Conservation (phyloP, 2,888 invertebrate genomes). For the Drosophila algonquin region DNA sequence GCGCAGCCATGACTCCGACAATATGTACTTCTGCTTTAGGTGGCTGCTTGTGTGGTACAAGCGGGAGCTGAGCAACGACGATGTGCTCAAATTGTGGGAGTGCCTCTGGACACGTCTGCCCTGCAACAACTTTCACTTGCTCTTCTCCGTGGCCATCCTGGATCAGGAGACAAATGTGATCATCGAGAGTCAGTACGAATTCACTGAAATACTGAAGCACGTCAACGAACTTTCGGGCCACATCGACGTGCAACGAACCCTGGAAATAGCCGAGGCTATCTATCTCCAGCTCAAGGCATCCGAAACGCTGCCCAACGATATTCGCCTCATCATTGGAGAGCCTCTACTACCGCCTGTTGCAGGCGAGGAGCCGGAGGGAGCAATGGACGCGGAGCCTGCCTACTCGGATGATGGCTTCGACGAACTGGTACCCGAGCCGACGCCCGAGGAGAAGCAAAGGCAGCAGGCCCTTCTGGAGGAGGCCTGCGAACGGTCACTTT, state of each 20-base stretch:
- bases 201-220: slow-evolving; percentile 98
- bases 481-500: slow-evolving; percentile 83
- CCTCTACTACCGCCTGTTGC: slow-evolving; percentile 58
- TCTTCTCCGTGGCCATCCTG: slow-evolving; percentile 96
- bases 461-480: slow-evolving; percentile 83
- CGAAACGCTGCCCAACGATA: slow-evolving; percentile 88
- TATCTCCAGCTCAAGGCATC: slow-evolving; percentile 93
- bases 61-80: slow-evolving; percentile 93
- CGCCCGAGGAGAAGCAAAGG: slow-evolving; percentile 80
- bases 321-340: slow-evolving; percentile 90
- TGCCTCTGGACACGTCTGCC: slow-evolving; percentile 97
- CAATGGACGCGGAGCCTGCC: slow-evolving; percentile 68
- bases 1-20: slow-evolving; percentile 87
- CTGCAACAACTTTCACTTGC: slow-evolving; percentile 96
- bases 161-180: slow-evolving; percentile 94
- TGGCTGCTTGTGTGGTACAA: slow-evolving; percentile 99
- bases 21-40: slow-evolving; percentile 99
- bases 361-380: slow-evolving; percentile 39
- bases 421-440: slow-evolving; percentile 75
- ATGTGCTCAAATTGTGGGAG: slow-evolving; percentile 97
- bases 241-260: slow-evolving; percentile 91
- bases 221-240: slow-evolving; percentile 96
- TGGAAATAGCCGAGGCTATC: slow-evolving; percentile 96
- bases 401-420: slow-evolving; percentile 83
- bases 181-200: slow-evolving; percentile 96